phyloP scores from a whole-genome alignment of 2,797 vertebrate genomes.

The Remorina albescens region DNA sequence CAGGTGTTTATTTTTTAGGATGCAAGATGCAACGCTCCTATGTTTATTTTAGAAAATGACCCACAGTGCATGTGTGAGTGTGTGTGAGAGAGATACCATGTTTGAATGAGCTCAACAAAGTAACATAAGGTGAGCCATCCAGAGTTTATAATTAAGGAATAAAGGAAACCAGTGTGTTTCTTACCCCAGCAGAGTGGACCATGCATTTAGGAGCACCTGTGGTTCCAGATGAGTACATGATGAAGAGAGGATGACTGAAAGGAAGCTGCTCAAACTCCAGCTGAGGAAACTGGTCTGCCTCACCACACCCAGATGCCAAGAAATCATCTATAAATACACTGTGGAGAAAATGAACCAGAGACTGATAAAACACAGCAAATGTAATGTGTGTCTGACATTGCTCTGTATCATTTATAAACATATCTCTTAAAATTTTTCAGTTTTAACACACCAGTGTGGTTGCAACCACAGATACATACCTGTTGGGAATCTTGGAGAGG shows the following conservation, averaged over 20 bases:
- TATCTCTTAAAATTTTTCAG: background rate
- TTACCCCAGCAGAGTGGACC: slow-evolving; percentile 97
- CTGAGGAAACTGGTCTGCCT: slow-evolving; percentile 91
- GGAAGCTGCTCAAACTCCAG: slow-evolving; percentile 98
- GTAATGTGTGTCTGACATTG: too few relatives aligned
- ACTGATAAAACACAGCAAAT: background rate
- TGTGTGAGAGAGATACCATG: background rate
- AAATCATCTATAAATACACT: slow-evolving; percentile 96
- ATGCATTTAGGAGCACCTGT: slow-evolving; percentile 98
- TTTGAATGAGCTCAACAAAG: background rate
- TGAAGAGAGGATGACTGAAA: slow-evolving; percentile 93
- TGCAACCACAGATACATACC: slow-evolving; percentile 79
- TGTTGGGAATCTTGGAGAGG: slow-evolving; percentile 92
- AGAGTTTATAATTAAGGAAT: background rate
- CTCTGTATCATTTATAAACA: background rate
- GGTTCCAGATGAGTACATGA: slow-evolving; percentile 97
- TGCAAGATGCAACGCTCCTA: background rate
- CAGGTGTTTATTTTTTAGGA: background rate
- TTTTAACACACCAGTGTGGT: background rate
- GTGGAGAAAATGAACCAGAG: slow-evolving; percentile 12
- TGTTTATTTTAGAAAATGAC: background rate
- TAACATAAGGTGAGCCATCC: background rate
- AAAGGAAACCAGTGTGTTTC: slow-evolving; percentile 52
- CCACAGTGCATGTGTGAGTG: background rate
- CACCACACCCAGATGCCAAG: slow-evolving; percentile 83